Conservation (phyloP, 2,888 invertebrate genomes). For the Tipula helvola region DNA sequence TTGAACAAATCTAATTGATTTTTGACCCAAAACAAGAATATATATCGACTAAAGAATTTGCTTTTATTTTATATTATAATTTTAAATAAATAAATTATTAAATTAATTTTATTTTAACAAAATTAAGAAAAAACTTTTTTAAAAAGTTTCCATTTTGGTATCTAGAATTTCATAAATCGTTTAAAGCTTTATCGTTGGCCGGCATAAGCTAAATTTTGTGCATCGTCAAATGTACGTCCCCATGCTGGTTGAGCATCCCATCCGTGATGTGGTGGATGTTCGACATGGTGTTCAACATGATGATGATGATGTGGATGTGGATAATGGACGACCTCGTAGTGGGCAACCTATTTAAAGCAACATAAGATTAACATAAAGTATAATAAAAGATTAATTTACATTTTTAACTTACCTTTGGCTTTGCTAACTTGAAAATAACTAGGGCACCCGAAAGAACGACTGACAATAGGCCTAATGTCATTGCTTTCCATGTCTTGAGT, state of each 20-base stretch:
- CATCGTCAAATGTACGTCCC: conserved; percentile 43
- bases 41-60: background rate
- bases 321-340: conserved; percentile 78
- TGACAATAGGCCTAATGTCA: conserved; percentile 72
- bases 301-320: conserved; percentile 59
- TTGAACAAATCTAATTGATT: background rate
- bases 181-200: conserved; percentile 22
- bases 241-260: conserved; percentile 47
- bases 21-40: background rate
- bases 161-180: background rate
- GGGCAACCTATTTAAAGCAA: conserved; percentile 42
- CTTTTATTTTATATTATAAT: background rate
- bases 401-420: conserved; percentile 50
- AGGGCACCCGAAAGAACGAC: conserved; percentile 73
- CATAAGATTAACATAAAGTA: no score
- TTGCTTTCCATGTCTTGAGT: conserved; percentile 79
- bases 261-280: conserved; percentile 26
- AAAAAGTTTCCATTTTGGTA: background rate
- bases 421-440: conserved; percentile 76
- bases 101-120: background rate
- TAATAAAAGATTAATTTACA: background rate
- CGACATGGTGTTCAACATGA: conserved; percentile 36
- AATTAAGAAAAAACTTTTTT: background rate
- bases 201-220: conserved; percentile 32
- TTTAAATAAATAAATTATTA: background rate